These are phyloP conservation scores for Slavum lentiscoides DNA, from an alignment of 2,888 invertebrate genomes.

Conservation along the genomic window DNA sequence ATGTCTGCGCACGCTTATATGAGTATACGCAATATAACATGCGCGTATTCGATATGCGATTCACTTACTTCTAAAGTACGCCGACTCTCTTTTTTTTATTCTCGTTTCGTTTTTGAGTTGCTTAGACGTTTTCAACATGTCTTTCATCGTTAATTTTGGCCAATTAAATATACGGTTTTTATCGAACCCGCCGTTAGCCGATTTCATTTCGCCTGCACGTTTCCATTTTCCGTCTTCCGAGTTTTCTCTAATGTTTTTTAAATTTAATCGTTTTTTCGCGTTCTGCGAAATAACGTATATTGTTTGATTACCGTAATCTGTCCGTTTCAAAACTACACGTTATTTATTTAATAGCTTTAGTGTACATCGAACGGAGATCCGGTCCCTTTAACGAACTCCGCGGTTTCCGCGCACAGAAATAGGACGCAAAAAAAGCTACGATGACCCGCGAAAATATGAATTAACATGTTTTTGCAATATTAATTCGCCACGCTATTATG, in stretches of 20 bases:
- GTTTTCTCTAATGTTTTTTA: too few relatives aligned
- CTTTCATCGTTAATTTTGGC: neutral
- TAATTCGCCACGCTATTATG: neutral
- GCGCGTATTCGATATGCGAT: too few relatives aligned
- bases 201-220: neutral
- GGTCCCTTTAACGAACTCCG: neutral
- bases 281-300: constrained; percentile 1
- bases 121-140: neutral
- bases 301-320: neutral
- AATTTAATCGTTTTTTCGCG: neutral
- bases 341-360: neutral
- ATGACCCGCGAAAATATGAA: neutral
- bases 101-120: neutral
- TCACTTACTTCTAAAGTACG: constrained; percentile 6
- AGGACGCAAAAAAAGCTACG: neutral
- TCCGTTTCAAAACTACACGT: neutral
- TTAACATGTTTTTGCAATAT: neutral
- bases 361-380: neutral
- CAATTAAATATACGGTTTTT: neutral
- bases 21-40: too few relatives aligned
- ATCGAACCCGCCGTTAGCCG: too few relatives aligned
- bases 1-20: too few relatives aligned
- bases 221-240: neutral
- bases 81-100: constrained; percentile 2
- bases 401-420: neutral